A percentile compares a stretch with the other conserved stretches of the same genome.
These are phyloP conservation scores for Menidia menidia DNA, from an alignment of 2,797 vertebrate genomes.

Conservation along the genomic window DNA sequence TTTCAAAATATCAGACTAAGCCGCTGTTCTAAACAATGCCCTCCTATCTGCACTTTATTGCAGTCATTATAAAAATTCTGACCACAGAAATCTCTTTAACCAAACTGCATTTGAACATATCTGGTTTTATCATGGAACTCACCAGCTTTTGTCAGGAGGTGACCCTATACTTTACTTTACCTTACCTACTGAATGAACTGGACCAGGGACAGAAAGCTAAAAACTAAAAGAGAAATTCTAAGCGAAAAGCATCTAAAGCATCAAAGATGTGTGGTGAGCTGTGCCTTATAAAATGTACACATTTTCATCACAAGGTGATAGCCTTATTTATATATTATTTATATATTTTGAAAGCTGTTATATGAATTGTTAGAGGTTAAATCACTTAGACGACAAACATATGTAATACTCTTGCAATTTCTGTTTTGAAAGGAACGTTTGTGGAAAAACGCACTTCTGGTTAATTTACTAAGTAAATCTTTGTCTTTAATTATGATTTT, in stretches of 20 bases:
- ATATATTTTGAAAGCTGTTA: conserved; percentile 13
- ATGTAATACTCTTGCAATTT: conserved; percentile 20
- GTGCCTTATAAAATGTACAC: background rate
- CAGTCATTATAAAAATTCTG: conserved; percentile 10
- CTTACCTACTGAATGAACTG: conserved; percentile 20
- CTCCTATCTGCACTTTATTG: conserved; percentile 41
- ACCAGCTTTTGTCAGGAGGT: conserved; percentile 37
- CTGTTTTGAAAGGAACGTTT: conserved; percentile 11
- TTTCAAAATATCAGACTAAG: conserved; percentile 74
- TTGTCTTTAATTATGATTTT: conserved; percentile 48
- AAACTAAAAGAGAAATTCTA: conserved; percentile 14
- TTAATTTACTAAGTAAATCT: conserved; percentile 38
- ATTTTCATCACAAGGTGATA: background rate
- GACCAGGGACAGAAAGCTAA: conserved; percentile 17
- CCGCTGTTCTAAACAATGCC: conserved; percentile 63
- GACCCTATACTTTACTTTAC: conserved; percentile 17
- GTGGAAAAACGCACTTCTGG: conserved; percentile 10
- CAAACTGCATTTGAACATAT: conserved; percentile 40
- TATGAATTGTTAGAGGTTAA: background rate
- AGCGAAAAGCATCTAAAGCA: conserved; percentile 13
- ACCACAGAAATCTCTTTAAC: conserved; percentile 54
- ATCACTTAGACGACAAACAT: too few species aligned
- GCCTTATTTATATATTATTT: conserved; percentile 1
- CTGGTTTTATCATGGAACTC: conserved; percentile 32
- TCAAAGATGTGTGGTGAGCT: background rate